Base-by-base conservation (phyloP, 2,797 vertebrate genomes). In the Orestias chungarensis region DNA sequence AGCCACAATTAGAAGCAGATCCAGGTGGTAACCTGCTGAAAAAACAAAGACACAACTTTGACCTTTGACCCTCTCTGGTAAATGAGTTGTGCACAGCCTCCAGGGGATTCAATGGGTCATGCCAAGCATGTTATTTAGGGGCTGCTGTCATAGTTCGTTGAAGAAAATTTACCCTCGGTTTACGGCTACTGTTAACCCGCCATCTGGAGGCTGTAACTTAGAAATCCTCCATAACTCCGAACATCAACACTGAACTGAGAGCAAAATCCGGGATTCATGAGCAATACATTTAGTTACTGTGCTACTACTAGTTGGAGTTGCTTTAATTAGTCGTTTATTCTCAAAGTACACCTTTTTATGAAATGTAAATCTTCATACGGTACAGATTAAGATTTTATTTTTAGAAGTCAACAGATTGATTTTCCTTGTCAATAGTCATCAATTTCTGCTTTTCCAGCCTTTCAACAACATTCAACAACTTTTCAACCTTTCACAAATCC, bases 11-110 rank as follows among this genome's bases (percentile, higher is more conserved):
- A 85, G 85, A 88, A 86, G 55, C 86, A 83, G 81, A 75, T 81
- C 88, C 92, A 93, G 87, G 86, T 90, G 92, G 83, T 42, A 88
- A 82, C 82, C 82, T 74, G 17, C 87, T 92, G 89, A 91, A 84
- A 83, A 89, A 93, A 91, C 86, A 87, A 67, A 86, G 68, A 65
- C 70, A 70, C 3, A 10, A 67, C 80, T 78, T 82, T 73, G 75
- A 89, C 82, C 85, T 89, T 68, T 75, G 85, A 88, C 88, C 81
- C 71, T 5, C 69, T 27, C 68, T 35, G 78, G 74, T 74, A 87
- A 77, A 87, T 78, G 75, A 78, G 73, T 73, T 79, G 62, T 70
- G 73, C 73, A 25, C 77, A 73, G 78, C 73, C 84, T 79, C 70
- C 62, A 23, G 70, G 69, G 82, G 81, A 79, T 35, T 57, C 64